Evolutionary conservation across 2,888 invertebrate genomes (phyloP).

Genomic region (Saturnia japonica): DNA sequence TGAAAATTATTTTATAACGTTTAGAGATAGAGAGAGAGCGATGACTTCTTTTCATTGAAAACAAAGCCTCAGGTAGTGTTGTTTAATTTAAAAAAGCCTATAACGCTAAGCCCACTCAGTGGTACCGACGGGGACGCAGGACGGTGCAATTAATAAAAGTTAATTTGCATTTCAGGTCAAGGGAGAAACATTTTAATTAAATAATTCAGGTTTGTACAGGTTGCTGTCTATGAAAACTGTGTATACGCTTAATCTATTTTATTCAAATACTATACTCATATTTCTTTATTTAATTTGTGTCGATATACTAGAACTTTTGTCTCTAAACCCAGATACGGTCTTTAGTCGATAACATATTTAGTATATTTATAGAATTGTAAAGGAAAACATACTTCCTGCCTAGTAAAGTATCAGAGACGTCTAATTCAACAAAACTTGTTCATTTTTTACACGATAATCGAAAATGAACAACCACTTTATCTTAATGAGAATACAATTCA

Average conservation of each 20-base stretch:
- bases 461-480: too few species aligned
- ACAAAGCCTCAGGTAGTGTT: constrained; percentile 16
- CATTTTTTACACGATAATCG: too few species aligned
- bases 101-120: constrained; percentile 4
- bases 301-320: too few species aligned
- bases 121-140: background rate
- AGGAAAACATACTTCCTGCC: too few species aligned
- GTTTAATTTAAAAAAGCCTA: constrained; percentile 13
- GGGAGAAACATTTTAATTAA: constrained; percentile 27
- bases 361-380: too few species aligned
- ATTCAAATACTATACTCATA: background rate
- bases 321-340: too few species aligned
- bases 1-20: background rate
- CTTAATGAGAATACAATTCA: too few species aligned
- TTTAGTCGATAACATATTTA: too few species aligned
- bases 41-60: constrained; percentile 11
- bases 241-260: background rate
- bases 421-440: too few species aligned
- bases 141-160: constrained; percentile 39
- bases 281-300: too few species aligned
- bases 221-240: constrained; percentile 13
- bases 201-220: constrained; percentile 12
- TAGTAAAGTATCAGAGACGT: too few species aligned
- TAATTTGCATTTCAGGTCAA: constrained; percentile 44
- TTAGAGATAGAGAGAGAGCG: background rate